Base-by-base conservation (phyloP, 2,113 vertebrate genomes). In the Harpagus bidentatus region DNA sequence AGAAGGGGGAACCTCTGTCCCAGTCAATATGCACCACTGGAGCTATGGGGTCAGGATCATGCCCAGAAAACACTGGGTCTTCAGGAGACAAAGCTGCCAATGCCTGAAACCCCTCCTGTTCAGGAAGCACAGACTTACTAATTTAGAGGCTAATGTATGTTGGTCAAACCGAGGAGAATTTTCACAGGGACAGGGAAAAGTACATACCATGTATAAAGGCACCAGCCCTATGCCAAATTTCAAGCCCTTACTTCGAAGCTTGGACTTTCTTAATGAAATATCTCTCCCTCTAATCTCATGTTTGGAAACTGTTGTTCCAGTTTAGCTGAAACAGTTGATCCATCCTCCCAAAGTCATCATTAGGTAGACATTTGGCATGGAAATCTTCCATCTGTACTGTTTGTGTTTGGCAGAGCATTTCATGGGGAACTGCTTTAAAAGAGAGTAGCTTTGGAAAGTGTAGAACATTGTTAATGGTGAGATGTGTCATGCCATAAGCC, bases 281-380 rank as follows among this genome's bases (percentile, higher is more conserved):
- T 67, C 32, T 76, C 21, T 67, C n/a, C 16, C 32, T 88, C 56
- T 81, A 72, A 88, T 79, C 61, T 94, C 32, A 11, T 34, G 14
- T 86, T 92, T 84, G 31, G 72, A 80, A 92, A 73, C 14, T 71
- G 26, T 45, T 82, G 61, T 56, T 80, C 66, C 34, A 52, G 40
- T 77, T 93, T 69, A 83, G 56, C 53, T 93, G 80, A 69, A 90
- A 61, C 31, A 86, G 38, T 43, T 80, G 79, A 86, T 63, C 34
- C 16, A 55, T n/a, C 16, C 36, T 50, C 53, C 48, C 26, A 20
- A 80, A 96, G 28, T 40, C 32, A 11, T 65, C n/a, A 76, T 61
- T 83, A 92, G 82, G 91, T 73, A 91, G 80, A 86, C 11, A 91
- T 86, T 90, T 94, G 76, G 76, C 76, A 69, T 65, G 43, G 88